Conservation (phyloP, 2,797 vertebrate species). For the Buphagus erythrorhynchus region DNA sequence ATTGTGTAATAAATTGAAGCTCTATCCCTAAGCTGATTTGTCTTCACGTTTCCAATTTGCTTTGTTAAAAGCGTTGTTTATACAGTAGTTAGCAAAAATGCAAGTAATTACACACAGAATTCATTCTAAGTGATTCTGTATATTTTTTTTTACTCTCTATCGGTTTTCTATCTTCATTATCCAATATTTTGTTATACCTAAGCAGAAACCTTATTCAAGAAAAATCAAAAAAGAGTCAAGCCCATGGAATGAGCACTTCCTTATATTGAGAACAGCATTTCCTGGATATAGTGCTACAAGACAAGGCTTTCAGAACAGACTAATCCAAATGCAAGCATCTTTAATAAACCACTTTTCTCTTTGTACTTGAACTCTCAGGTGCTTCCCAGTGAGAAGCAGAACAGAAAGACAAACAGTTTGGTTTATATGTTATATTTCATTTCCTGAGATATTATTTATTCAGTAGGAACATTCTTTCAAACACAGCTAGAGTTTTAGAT, state of each 20-base stretch:
- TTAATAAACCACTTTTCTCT: not conserved
- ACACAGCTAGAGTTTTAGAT: not conserved
- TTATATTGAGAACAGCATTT: not conserved
- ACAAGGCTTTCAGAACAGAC: not conserved
- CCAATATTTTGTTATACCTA: constrained; percentile 62
- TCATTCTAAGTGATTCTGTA: constrained; percentile 66
- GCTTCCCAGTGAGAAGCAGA: not conserved
- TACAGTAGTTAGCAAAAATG: constrained; percentile 81
- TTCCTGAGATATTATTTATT: constrained; percentile 33
- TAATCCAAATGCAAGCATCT: not conserved
- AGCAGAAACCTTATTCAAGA: constrained; percentile 57
- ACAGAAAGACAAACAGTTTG: constrained; percentile 11
- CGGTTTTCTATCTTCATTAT: constrained; percentile 75
- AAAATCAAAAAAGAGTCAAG: not conserved
- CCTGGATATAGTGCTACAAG: not conserved
- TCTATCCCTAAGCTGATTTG: constrained; percentile 78
- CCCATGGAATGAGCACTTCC: not conserved
- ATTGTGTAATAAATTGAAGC: constrained; percentile 78
- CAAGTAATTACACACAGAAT: constrained; percentile 75
- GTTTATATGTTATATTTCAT: not conserved
- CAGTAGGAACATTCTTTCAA: not conserved
- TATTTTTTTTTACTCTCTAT: not conserved
- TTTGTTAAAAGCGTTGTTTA: constrained; percentile 80
- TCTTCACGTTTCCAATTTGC: constrained; percentile 78
- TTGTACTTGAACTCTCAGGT: not conserved